A percentile compares a stretch with the other conserved stretches of the same genome.
phyloP scores from a whole-genome alignment of 2,797 vertebrate genomes.

The Phoxinus dragarum region DNA sequence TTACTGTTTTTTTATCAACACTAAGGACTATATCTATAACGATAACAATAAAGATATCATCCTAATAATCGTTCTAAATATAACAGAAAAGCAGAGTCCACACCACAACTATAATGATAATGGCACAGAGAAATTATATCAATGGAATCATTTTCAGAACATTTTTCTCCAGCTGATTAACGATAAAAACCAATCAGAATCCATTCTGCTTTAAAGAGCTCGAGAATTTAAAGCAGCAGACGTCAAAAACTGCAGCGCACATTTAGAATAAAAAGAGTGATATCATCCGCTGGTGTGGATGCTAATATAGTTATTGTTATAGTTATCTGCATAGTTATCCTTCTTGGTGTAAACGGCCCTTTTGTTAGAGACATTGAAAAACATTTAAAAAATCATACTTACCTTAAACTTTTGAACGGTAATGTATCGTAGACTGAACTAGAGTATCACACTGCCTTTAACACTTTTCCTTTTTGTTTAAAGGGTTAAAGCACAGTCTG shows the following conservation, averaged over 20 bases:
- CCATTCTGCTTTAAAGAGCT: too few species aligned
- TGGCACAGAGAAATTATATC: background rate
- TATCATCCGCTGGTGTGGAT: background rate
- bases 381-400: background rate
- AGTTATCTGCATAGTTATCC: background rate
- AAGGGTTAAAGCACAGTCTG: background rate
- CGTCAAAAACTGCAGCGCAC: background rate
- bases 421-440: too few species aligned
- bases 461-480: background rate
- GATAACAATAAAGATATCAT: background rate
- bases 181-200: too few species aligned
- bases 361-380: background rate
- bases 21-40: too few species aligned
- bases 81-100: background rate
- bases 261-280: background rate
- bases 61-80: too few species aligned
- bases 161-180: too few species aligned
- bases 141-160: too few species aligned
- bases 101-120: background rate
- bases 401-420: background rate
- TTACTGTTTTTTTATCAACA: background rate
- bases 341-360: background rate
- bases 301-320: background rate
- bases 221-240: too few species aligned
- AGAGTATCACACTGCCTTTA: background rate